These are phyloP conservation scores for Peucedramus taeniatus DNA, from an alignment of 2,113 vertebrate genomes.

Conservation along the genomic window DNA sequence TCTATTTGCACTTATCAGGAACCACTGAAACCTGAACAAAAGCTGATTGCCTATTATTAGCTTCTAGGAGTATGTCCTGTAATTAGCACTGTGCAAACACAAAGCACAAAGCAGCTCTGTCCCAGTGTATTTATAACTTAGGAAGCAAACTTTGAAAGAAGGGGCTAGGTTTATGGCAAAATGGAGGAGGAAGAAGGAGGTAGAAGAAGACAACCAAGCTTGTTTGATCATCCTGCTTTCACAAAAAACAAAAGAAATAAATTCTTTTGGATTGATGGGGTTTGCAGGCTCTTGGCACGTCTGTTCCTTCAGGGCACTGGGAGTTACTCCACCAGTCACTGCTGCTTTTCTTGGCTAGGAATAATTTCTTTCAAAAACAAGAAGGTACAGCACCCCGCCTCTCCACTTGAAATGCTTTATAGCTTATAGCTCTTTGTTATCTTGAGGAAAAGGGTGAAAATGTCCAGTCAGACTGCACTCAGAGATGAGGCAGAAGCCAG, in stretches of 20 bases:
- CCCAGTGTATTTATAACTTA: not conserved
- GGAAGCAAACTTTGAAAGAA: not conserved
- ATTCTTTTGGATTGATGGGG: not conserved
- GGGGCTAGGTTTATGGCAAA: not conserved
- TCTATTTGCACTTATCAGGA: not conserved
- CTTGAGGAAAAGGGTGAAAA: not conserved
- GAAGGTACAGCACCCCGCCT: rapidly evolving
- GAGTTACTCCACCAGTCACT: not conserved
- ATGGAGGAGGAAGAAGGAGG: not conserved
- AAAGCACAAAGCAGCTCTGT: conserved; percentile 4
- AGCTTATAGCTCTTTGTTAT: not conserved
- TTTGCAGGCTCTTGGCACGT: not conserved
- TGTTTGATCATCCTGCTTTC: not conserved
- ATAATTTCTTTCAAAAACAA: not conserved
- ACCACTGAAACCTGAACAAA: not conserved
- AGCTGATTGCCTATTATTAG: not conserved
- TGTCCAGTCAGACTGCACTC: not conserved
- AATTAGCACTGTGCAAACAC: not conserved
- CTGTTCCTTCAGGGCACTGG: not conserved
- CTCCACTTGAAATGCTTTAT: not conserved
- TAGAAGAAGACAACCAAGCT: not conserved
- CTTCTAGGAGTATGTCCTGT: not conserved
- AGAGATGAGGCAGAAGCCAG: not conserved
- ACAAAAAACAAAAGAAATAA: not conserved
- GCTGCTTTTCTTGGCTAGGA: not conserved